A percentile compares a stretch with the other conserved stretches of the same genome.
Evolutionary conservation across 30 jellyfish, hydroid and myxozoan genomes (phyloP).

Genomic region (Pseudorhiza aurosa): DNA sequence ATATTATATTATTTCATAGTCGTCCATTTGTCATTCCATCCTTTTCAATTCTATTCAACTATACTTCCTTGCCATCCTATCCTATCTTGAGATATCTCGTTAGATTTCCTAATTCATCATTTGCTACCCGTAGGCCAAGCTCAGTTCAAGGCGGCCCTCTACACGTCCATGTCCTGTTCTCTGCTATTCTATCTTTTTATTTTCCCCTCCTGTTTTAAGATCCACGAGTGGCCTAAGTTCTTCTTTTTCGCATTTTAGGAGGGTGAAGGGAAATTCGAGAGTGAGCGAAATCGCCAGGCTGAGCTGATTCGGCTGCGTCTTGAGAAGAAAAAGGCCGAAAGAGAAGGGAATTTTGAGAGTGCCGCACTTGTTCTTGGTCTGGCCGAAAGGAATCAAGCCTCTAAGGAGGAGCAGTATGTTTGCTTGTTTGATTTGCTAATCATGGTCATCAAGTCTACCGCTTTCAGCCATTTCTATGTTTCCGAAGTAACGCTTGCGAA

Average conservation of each 20-base stretch:
- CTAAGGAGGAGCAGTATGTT: constrained; percentile 75
- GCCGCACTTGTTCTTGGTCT: constrained; percentile 95
- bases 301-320: constrained; percentile 78
- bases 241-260: constrained; percentile 31
- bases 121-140: too few relatives aligned
- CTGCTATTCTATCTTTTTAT: background rate
- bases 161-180: background rate
- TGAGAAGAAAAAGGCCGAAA: constrained; percentile 81
- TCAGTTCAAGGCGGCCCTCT: too few relatives aligned
- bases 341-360: constrained; percentile 85
- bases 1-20: background rate
- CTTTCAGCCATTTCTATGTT: too few relatives aligned
- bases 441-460: too few relatives aligned
- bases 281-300: constrained; percentile 89
- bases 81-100: too few relatives aligned
- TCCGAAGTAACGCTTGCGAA: too few relatives aligned
- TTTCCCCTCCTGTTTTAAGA: background rate
- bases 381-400: constrained; percentile 89
- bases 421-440: background rate
- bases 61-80: background rate
- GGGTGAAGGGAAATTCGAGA: constrained; percentile 66
- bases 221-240: background rate
- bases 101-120: too few relatives aligned
- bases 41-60: background rate
- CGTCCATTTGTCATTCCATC: background rate